phyloP scores from a whole-genome alignment of 2,113 vertebrate species.

The Microcebus lehilahytsara region DNA sequence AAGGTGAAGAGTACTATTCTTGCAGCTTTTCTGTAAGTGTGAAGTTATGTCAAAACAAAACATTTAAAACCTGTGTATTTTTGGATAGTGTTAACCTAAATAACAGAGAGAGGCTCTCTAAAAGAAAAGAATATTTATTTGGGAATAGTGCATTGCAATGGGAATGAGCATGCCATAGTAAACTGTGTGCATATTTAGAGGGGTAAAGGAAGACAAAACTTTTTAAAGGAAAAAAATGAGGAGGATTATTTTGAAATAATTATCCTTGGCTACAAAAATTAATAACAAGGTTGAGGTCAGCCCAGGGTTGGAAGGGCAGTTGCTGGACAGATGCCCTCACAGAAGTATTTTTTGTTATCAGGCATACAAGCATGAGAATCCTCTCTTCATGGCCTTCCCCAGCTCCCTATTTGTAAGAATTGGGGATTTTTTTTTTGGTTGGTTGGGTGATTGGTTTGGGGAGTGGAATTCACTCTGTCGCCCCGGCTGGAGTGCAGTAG shows the following conservation, averaged over 20 bases:
- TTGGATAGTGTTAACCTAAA: neutral
- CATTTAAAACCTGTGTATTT: neutral
- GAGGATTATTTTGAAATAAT: neutral
- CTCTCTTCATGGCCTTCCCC: neutral
- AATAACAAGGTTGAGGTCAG: neutral
- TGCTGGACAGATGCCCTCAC: neutral
- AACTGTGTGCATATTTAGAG: too few relatives aligned
- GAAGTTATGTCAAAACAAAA: neutral
- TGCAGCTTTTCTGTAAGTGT: neutral
- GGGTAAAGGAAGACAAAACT: too few relatives aligned
- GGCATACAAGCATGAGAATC: neutral
- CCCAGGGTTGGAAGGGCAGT: neutral
- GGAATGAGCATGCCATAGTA: neutral
- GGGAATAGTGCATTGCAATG: neutral
- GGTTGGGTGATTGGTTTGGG: too few relatives aligned
- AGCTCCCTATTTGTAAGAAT: neutral
- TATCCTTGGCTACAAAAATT: neutral
- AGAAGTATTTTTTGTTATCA: neutral
- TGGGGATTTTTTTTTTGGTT: neutral
- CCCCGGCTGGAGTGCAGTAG: neutral
- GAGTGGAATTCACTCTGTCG: neutral
- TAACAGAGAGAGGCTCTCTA: neutral
- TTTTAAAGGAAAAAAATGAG: neutral
- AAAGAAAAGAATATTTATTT: neutral
- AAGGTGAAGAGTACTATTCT: neutral